phyloP scores from a whole-genome alignment of 2,888 invertebrate genomes.

The Drymonia ruficornis region DNA sequence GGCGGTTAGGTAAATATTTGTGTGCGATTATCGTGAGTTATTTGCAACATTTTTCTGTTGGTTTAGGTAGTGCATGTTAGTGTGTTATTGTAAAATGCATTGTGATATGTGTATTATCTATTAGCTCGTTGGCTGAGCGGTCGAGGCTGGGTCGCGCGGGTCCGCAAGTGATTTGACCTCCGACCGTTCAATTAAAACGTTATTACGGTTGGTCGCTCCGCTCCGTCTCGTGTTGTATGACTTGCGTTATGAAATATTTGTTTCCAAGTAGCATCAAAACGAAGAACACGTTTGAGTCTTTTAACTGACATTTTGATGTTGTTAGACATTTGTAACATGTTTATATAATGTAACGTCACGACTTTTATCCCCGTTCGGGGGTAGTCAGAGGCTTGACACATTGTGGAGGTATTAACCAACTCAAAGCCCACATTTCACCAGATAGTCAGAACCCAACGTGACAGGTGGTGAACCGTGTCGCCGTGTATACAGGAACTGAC shows the following conservation, averaged over 20 bases:
- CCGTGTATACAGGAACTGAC: too few relatives aligned
- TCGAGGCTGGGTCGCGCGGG: conserved; percentile 50
- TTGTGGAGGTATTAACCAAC: too few relatives aligned
- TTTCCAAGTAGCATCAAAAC: conserved; percentile 18
- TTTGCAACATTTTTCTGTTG: not conserved
- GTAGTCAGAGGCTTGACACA: too few relatives aligned
- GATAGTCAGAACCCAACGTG: too few relatives aligned
- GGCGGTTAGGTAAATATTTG: conserved; percentile 37
- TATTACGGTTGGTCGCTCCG: conserved; percentile 55
- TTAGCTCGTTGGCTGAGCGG: conserved; percentile 19
- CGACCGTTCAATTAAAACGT: conserved; percentile 80
- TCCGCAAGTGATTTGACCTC: conserved; percentile 83
- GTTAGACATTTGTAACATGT: not conserved
- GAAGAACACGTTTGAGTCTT: not conserved
- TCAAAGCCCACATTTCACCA: too few relatives aligned
- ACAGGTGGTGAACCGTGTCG: too few relatives aligned
- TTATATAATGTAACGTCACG: too few relatives aligned
- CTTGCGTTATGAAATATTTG: conserved; percentile 35
- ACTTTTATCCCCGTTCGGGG: too few relatives aligned
- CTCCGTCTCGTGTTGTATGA: conserved; percentile 47
- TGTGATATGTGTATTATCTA: conserved; percentile 1
- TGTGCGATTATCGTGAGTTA: conserved; percentile 11
- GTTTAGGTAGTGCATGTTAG: not conserved
- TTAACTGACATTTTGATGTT: too few relatives aligned
- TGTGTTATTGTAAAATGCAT: not conserved